These are phyloP conservation scores for Raja brachyura DNA, from an alignment of 2,113 vertebrate genomes.

Conservation along the genomic window DNA sequence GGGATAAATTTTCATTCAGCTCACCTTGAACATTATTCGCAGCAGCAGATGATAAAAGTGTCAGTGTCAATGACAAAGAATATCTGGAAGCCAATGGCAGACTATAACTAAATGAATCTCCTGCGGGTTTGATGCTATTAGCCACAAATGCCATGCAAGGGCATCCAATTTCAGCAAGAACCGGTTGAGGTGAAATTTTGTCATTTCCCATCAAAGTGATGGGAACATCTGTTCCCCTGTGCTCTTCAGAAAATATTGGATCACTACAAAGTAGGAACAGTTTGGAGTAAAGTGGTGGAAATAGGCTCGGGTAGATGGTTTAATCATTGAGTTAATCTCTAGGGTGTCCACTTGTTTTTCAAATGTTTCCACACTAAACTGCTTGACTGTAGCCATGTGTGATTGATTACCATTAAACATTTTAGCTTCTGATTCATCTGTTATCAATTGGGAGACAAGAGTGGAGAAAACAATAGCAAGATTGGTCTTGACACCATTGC, in stretches of 20 bases:
- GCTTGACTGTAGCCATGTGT: background rate
- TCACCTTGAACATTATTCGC: slow-evolving; percentile 15
- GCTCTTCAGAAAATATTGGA: background rate
- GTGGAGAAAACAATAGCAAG: background rate
- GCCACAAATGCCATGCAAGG: background rate
- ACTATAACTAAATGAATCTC: slow-evolving; percentile 34
- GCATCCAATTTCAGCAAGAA: slow-evolving; percentile 23
- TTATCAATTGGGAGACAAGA: background rate
- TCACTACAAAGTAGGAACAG: background rate
- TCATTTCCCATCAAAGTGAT: slow-evolving; percentile 26
- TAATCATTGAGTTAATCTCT: background rate
- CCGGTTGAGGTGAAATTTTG: slow-evolving; percentile 22
- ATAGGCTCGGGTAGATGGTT: background rate
- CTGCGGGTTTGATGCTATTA: slow-evolving; percentile 22
- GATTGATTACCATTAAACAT: slow-evolving; percentile 31
- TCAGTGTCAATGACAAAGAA: background rate
- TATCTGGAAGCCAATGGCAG: slow-evolving; percentile 7
- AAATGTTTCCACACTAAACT: background rate
- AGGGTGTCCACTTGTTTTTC: background rate
- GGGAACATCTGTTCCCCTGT: slow-evolving; percentile 21
- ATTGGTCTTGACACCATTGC: background rate
- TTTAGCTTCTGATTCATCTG: slow-evolving; percentile 2
- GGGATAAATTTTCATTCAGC: background rate
- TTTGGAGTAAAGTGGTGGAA: background rate
- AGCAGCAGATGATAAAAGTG: slow-evolving; percentile 29